Conservation (phyloP, 2,888 invertebrate genomes). For the Podabrus alpinus region DNA sequence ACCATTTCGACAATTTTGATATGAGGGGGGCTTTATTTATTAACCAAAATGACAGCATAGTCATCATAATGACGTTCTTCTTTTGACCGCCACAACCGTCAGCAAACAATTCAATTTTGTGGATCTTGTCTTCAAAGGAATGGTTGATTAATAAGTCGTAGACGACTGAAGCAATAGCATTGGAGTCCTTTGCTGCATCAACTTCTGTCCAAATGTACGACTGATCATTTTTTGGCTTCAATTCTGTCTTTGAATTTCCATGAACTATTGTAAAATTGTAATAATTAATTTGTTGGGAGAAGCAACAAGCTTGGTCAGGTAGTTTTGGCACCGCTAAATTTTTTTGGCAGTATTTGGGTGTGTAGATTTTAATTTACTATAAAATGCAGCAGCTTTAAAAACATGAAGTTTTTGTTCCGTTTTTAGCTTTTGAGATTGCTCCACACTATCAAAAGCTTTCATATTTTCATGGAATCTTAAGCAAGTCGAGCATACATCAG, state of each 20-base stretch:
- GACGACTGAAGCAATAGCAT: conserved; percentile 42
- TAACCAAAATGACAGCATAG: conserved; percentile 35
- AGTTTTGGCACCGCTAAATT: conserved; percentile 43
- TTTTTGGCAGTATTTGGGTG: conserved; percentile 40
- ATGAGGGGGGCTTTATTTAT: no score
- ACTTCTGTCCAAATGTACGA: conserved; percentile 39
- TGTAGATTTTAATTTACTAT: conserved; percentile 1
- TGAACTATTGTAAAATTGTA: no score
- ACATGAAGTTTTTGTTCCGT: conserved; percentile 1
- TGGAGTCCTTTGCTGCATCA: conserved; percentile 38
- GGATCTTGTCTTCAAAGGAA: conserved; percentile 5
- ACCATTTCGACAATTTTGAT: no score
- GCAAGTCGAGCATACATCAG: background rate
- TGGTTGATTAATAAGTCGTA: conserved; percentile 25
- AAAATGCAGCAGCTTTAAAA: background rate
- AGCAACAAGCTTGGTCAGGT: conserved; percentile 47
- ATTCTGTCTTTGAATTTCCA: no score
- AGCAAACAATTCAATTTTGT: conserved; percentile 35
- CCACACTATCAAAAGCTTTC: background rate
- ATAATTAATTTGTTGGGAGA: no score
- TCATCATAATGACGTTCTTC: conserved; percentile 38
- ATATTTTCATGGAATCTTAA: background rate
- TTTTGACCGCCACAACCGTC: conserved; percentile 42
- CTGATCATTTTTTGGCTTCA: conserved; percentile 23
- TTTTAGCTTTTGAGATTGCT: background rate